A percentile compares a stretch with the other conserved stretches of the same genome.
Conservation (phyloP, 2,888 invertebrate genomes). For the Theretra japonica region DNA sequence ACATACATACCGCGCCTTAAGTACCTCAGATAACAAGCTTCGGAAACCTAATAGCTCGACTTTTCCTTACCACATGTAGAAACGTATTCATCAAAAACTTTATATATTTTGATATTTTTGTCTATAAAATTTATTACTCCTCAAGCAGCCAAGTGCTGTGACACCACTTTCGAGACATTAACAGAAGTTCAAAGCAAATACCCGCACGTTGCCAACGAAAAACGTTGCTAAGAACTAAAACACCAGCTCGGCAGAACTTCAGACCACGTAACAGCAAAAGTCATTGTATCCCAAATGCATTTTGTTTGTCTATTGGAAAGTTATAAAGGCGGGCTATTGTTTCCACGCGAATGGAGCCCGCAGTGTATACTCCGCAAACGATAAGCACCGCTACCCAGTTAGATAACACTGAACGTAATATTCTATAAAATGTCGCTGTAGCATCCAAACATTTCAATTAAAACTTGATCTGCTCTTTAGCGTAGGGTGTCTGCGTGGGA, state of each 20-base stretch:
- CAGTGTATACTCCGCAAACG: constrained; percentile 19
- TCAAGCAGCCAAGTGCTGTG: background rate
- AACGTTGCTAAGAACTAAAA: constrained; percentile 1
- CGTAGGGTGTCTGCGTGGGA: constrained; percentile 37
- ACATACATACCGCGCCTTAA: too few relatives aligned
- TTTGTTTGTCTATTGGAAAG: constrained; percentile 22
- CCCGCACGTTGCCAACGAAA: background rate
- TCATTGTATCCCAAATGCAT: constrained; percentile 10
- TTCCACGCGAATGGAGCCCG: background rate
- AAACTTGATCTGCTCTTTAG: constrained; percentile 61
- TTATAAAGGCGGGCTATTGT: constrained; percentile 19
- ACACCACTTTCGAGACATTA: background rate
- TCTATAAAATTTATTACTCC: too few relatives aligned
- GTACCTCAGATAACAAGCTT: too few relatives aligned
- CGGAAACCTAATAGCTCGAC: too few relatives aligned
- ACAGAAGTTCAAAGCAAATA: constrained; percentile 1
- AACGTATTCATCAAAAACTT: too few relatives aligned
- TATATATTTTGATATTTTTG: too few relatives aligned
- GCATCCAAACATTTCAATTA: constrained; percentile 68
- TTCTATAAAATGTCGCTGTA: constrained; percentile 66
- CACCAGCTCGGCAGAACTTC: background rate
- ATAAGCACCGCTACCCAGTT: constrained; percentile 19
- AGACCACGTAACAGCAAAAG: constrained; percentile 13
- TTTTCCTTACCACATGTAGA: too few relatives aligned
- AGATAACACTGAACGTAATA: constrained; percentile 46